Conservation (phyloP, 2,113 vertebrate genomes). For the Urocolius indicus region DNA sequence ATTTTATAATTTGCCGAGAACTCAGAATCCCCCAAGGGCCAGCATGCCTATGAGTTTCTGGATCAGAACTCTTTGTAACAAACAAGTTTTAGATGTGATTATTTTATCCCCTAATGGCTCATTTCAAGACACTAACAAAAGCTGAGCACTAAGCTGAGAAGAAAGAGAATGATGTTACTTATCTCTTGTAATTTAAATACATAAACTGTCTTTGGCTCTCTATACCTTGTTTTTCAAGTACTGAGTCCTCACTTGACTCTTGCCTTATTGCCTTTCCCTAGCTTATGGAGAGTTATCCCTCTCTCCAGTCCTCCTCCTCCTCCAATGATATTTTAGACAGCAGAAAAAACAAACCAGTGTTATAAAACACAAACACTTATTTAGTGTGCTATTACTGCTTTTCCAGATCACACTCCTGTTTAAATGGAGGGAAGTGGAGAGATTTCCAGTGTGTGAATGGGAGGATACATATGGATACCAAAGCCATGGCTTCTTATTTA, state of each 20-base stretch:
- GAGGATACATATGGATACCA: background rate
- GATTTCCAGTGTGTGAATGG: background rate
- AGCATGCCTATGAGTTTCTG: background rate
- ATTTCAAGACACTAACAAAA: constrained; percentile 46
- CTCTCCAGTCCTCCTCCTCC: background rate
- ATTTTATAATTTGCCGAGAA: background rate
- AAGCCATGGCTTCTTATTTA: constrained; percentile 63
- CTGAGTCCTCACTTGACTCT: constrained; percentile 44
- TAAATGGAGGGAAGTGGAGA: background rate
- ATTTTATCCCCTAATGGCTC: background rate
- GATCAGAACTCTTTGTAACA: background rate
- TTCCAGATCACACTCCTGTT: background rate
- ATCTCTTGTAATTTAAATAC: constrained; percentile 40
- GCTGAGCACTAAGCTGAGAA: background rate
- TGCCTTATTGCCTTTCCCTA: background rate
- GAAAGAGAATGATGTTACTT: background rate
- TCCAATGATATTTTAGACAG: background rate
- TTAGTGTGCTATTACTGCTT: background rate
- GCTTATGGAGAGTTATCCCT: background rate
- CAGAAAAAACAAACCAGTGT: background rate
- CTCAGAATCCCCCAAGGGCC: background rate
- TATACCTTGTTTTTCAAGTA: background rate
- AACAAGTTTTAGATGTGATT: background rate
- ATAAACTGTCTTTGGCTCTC: background rate
- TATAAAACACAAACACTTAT: constrained; percentile 14